These are phyloP conservation scores for Euthynnus affinis DNA, from an alignment of 2,797 vertebrate genomes.

Conservation along the genomic window DNA sequence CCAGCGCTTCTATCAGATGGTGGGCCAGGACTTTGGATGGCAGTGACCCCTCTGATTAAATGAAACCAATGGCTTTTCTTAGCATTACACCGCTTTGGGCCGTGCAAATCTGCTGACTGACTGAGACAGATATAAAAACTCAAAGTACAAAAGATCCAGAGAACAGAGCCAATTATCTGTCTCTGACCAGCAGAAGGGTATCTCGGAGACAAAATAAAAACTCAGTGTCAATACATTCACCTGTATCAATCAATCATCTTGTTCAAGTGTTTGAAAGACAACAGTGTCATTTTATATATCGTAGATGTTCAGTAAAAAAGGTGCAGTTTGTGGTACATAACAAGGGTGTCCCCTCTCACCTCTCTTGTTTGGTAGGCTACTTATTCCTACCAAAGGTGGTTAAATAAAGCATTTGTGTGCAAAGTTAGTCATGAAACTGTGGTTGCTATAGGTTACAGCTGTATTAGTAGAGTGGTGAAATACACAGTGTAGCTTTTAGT, in stretches of 20 bases:
- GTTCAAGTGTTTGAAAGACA: slow-evolving; percentile 31
- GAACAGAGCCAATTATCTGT: background rate
- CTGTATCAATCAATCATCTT: slow-evolving; percentile 33
- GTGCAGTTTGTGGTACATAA: slow-evolving; percentile 20
- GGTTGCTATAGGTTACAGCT: slow-evolving; percentile 39
- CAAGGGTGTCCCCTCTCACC: background rate
- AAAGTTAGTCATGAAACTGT: slow-evolving; percentile 38
- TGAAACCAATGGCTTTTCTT: slow-evolving; percentile 5
- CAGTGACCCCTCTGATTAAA: slow-evolving; percentile 72
- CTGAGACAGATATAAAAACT: slow-evolving; percentile 27
- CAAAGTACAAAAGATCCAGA: slow-evolving; percentile 2
- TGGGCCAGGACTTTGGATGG: slow-evolving; percentile 88
- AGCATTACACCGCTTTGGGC: slow-evolving; percentile 1
- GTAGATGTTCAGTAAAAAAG: slow-evolving; percentile 38
- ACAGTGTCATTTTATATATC: slow-evolving; percentile 13
- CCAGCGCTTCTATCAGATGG: slow-evolving; percentile 87
- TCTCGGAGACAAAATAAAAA: slow-evolving; percentile 38
- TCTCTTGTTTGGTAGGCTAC: slow-evolving; percentile 2
- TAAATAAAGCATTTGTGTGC: slow-evolving; percentile 27
- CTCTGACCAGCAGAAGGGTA: slow-evolving; percentile 38
- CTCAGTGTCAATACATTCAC: slow-evolving; percentile 30
- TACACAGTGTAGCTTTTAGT: slow-evolving; percentile 46
- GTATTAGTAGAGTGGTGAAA: slow-evolving; percentile 38
- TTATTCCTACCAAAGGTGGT: slow-evolving; percentile 7
- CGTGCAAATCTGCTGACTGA: slow-evolving; percentile 27